A percentile compares a stretch with the other conserved stretches of the same genome.
These are phyloP conservation scores for Vulpes ferrilata DNA, from an alignment of 2,113 vertebrate species.

Conservation along the genomic window DNA sequence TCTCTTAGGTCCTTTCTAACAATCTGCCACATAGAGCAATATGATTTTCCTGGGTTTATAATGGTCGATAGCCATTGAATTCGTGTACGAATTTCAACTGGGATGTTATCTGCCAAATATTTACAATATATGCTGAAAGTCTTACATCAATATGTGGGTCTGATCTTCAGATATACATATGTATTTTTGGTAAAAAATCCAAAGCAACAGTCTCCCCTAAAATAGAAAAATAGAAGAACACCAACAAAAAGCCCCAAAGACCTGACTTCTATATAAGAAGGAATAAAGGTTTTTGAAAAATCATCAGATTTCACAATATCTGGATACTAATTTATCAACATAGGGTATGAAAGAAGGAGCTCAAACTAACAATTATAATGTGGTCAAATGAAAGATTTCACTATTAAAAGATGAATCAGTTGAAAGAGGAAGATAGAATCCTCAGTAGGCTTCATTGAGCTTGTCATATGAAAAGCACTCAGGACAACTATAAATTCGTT, in stretches of 20 bases:
- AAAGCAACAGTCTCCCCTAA: background rate
- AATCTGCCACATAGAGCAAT: constrained; percentile 72
- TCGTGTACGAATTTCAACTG: constrained; percentile 71
- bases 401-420: background rate
- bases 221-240: constrained; percentile 5
- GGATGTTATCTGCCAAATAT: constrained; percentile 60
- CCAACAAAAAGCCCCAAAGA: background rate
- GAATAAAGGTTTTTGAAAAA: background rate
- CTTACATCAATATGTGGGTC: constrained; percentile 54
- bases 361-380: background rate
- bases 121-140: constrained; percentile 59
- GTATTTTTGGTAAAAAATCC: background rate
- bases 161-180: constrained; percentile 25
- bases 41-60: constrained; percentile 72
- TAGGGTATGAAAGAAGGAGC: background rate
- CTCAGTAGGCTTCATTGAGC: background rate
- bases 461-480: constrained; percentile 2
- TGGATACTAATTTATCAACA: constrained; percentile 44
- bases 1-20: constrained; percentile 76
- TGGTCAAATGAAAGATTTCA: background rate
- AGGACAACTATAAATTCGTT: background rate
- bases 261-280: background rate
- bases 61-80: constrained; percentile 74
- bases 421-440: background rate
- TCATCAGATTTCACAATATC: background rate